phyloP scores from a whole-genome alignment of 2,888 invertebrate species.

The Hydriomena furcata region DNA sequence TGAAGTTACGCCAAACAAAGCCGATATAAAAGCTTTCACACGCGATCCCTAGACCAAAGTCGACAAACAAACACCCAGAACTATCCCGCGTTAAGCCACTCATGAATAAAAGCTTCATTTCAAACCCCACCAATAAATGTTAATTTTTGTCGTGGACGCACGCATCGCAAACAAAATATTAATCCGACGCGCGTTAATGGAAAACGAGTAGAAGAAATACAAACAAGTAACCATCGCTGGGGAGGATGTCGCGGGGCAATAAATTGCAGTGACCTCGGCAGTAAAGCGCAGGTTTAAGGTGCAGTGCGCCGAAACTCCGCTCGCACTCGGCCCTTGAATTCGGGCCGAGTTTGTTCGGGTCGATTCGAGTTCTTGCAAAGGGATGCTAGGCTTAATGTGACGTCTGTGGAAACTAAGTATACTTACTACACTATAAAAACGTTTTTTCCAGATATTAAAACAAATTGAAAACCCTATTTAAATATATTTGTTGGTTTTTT shows the following conservation, averaged over 20 bases:
- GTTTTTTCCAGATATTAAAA: too few species aligned
- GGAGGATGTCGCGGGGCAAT: constrained; percentile 59
- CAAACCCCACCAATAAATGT: constrained; percentile 81
- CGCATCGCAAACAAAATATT: constrained; percentile 81
- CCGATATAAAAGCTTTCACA: constrained; percentile 79
- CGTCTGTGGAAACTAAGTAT: too few species aligned
- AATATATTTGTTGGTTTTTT: too few species aligned
- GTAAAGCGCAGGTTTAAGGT: constrained; percentile 48
- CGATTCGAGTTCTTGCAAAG: too few species aligned
- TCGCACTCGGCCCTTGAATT: too few species aligned
- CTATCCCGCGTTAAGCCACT: constrained; percentile 79
- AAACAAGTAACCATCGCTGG: constrained; percentile 68
- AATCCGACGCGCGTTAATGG: constrained; percentile 80
- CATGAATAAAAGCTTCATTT: constrained; percentile 80
- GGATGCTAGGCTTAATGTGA: too few species aligned
- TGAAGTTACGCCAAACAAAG: constrained; percentile 78
- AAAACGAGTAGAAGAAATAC: constrained; percentile 77
- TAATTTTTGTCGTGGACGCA: constrained; percentile 79
- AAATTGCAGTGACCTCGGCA: constrained; percentile 73
- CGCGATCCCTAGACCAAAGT: constrained; percentile 74
- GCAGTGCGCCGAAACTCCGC: constrained; percentile 7
- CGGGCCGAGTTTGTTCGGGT: too few species aligned
- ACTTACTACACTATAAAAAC: too few species aligned
- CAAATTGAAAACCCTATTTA: too few species aligned
- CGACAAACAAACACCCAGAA: constrained; percentile 76